phyloP scores from a whole-genome alignment of 2,888 invertebrate genomes.

The Lochmaea crataegi region DNA sequence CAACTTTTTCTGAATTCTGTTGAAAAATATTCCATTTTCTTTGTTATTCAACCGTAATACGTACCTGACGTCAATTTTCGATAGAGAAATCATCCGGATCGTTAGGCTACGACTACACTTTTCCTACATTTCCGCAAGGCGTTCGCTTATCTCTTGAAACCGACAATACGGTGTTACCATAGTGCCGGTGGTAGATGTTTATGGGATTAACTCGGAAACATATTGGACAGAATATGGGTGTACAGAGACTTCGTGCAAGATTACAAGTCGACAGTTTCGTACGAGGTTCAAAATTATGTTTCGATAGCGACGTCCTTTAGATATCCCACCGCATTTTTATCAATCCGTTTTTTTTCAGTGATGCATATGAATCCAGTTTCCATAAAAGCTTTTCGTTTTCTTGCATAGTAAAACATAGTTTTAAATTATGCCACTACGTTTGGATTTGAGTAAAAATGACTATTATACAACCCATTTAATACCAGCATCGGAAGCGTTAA shows the following conservation, averaged over 20 bases:
- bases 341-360: background rate
- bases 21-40: background rate
- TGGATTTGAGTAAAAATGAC: background rate
- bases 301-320: constrained; percentile 3
- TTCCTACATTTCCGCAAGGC: constrained; percentile 44
- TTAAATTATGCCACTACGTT: background rate
- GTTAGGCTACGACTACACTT: constrained; percentile 43
- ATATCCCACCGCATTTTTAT: background rate
- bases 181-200: constrained; percentile 30
- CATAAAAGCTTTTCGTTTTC: background rate
- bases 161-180: constrained; percentile 25
- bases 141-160: constrained; percentile 43
- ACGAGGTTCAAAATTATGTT: constrained; percentile 10
- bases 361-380: constrained; percentile 8
- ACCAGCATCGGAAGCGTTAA: too few species aligned
- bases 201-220: constrained; percentile 36
- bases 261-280: constrained; percentile 30
- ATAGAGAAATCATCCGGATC: constrained; percentile 40
- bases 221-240: constrained; percentile 35
- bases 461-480: too few species aligned
- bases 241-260: constrained; percentile 31
- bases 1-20: background rate
- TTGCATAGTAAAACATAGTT: background rate
- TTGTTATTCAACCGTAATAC: background rate
- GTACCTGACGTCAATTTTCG: constrained; percentile 29